Evolutionary conservation across 2,113 vertebrate genomes (phyloP), one percentile per base, ranked within the genome.

Genomic region (Coryphaenoides rupestris): DNA sequence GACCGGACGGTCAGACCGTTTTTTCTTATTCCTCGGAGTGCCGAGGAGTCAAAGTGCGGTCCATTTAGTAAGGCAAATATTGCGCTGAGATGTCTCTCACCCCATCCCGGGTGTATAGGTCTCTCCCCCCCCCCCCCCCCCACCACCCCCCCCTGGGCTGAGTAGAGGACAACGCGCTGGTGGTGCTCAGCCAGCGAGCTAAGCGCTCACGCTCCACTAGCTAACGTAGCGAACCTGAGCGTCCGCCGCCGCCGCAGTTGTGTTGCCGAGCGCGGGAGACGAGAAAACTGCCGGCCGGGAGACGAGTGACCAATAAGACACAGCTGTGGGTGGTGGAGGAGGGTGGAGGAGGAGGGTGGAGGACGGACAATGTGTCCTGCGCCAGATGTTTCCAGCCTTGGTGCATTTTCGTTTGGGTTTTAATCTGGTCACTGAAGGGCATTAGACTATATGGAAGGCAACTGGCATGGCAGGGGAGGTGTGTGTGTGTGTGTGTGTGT

Each of bases 371-470:
- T 49, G 72, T 80, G 80, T 85, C 78, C 66, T 73, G 70, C 81
- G 88, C 81, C 88, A 90, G 88, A 89, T 90, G 87, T 89, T 90
- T 75, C 65, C 83, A 80, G 77, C 78, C 73, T 83, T 72, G 80
- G 76, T 86, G 77, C 61, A 21, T 77, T 87, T 76, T 84, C 87
- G 79, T 89, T 79, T 78, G 83, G 81, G 73, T 69, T 76, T 83
- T 90, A 89, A 90, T 87, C 88, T 88, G 88, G 87, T 88, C 86
- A 89, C 73, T 87, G 84, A 89, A 90, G 89, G 87, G 85, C 82
- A 90, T 84, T 86, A 81, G 82, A 83, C 82, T 85, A 83, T 76
- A 80, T 40, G 23, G 76, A 68, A 78, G 63, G 68, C 65, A 61
- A 64, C 53, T 22, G 47, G 14, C n/a, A 17, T 21, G 40, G 60